Base-by-base conservation (phyloP, 2,888 invertebrate genomes). In the Drosophila robusta region DNA sequence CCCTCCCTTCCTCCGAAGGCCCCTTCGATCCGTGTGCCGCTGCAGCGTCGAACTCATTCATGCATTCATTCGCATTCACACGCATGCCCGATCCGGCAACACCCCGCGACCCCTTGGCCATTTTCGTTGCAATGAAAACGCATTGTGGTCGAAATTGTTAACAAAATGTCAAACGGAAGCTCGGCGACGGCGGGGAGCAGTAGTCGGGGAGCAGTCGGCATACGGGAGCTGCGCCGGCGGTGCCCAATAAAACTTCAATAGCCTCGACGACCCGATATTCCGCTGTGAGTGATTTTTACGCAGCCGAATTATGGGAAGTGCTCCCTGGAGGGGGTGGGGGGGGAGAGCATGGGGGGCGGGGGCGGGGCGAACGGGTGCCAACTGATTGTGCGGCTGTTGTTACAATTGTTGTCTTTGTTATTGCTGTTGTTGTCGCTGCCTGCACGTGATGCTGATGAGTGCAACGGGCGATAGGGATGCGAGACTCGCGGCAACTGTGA, bases 141-240 rank as follows among this genome's bases (percentile, higher is more conserved):
- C 85, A 86, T 86, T 86, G 85, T 87, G 85, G 85, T 86, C 88
- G 83, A 87, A 86, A 86, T 86, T 86, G 88, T 86, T 86, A 86
- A 86, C 85, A 86, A 87, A 86, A 86, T 86, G 88, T 86, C 85
- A 86, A 86, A 86, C 86, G 85, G 88, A 86, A 86, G 71, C 83
- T 65, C 80, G 64, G 54, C 77, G 52, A 61, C 67, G 72, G 22
- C 52, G 18, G n/a, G n/a, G 3, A 24, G 24, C n/a, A 6, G n/a
- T 26, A n/a, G n/a, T n/a, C 52, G 18, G n/a, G n/a, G 3, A 24
- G 24, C n/a, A 6, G n/a, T 26, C 22, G 42, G 42, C 49, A 49
- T 56, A 22, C 47, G 55, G 41, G 34, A 24, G 47, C 67, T 26
- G 38, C 57, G 60, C 61, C 67, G 76, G 46, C 68, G 70, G 63